Evolutionary conservation across 2,797 vertebrate species (phyloP).

Genomic region (Cynodonichthys magdalenae): DNA sequence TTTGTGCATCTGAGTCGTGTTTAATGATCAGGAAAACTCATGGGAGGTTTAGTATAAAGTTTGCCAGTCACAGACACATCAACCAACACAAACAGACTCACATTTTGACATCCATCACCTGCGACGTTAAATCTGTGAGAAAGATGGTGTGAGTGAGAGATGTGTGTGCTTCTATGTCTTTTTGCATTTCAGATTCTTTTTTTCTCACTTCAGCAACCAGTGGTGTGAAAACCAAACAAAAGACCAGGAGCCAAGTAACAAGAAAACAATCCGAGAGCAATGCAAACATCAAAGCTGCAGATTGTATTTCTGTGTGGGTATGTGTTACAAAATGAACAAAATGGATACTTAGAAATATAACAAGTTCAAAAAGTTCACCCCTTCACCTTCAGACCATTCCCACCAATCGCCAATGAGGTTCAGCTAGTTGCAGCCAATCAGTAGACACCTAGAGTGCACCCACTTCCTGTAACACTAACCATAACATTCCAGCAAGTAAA

Average conservation of each 20-base stretch:
- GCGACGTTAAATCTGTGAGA: slow-evolving; percentile 49
- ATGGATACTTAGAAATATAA: slow-evolving; percentile 7
- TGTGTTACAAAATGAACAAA: background rate
- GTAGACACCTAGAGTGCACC: slow-evolving; percentile 16
- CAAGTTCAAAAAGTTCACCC: slow-evolving; percentile 24
- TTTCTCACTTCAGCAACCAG: slow-evolving; percentile 57
- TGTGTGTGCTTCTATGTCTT: slow-evolving; percentile 27
- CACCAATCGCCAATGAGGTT: slow-evolving; percentile 48
- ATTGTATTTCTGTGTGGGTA: slow-evolving; percentile 18
- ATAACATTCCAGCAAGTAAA: slow-evolving; percentile 76
- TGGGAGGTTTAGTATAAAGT: slow-evolving; percentile 54
- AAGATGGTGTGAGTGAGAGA: slow-evolving; percentile 38
- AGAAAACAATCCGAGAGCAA: slow-evolving; percentile 65
- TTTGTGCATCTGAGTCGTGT: slow-evolving; percentile 64
- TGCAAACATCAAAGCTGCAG: slow-evolving; percentile 53
- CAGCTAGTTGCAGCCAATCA: slow-evolving; percentile 60
- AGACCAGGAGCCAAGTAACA: slow-evolving; percentile 38
- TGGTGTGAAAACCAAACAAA: slow-evolving; percentile 73
- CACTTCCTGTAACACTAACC: slow-evolving; percentile 74
- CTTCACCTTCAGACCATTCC: slow-evolving; percentile 8
- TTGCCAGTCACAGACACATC: slow-evolving; percentile 24
- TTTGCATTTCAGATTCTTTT: slow-evolving; percentile 47
- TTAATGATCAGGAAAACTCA: slow-evolving; percentile 72
- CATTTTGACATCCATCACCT: slow-evolving; percentile 23
- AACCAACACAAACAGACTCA: slow-evolving; percentile 15